These are phyloP conservation scores for Synodontis membranacea DNA, from an alignment of 2,113 vertebrate genomes.

Conservation along the genomic window DNA sequence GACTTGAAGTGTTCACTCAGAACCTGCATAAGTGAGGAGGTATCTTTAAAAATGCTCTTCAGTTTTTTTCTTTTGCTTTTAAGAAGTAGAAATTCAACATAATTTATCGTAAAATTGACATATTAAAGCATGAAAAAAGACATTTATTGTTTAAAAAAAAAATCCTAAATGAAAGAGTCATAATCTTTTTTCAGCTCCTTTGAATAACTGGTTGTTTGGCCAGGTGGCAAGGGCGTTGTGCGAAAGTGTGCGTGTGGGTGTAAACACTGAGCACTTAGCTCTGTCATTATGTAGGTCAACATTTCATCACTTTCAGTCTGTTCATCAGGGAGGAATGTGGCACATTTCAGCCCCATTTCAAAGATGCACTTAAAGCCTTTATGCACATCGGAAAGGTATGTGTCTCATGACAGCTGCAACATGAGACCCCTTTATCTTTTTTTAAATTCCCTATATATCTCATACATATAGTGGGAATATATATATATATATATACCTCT, in stretches of 20 bases:
- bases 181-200: neutral
- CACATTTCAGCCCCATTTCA: constrained; percentile 37
- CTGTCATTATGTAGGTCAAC: constrained; percentile 53
- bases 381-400: constrained; percentile 82
- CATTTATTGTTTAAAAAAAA: neutral
- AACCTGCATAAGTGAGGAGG: neutral
- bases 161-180: neutral
- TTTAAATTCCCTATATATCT: neutral
- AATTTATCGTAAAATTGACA: neutral
- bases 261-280: constrained; percentile 51
- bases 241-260: constrained; percentile 45
- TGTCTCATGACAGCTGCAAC: constrained; percentile 69
- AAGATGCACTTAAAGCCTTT: constrained; percentile 30
- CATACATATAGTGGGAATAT: no score
- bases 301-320: constrained; percentile 55
- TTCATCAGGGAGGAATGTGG: constrained; percentile 54
- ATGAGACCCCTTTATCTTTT: neutral
- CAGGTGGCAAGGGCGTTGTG: constrained; percentile 49
- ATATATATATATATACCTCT: no score
- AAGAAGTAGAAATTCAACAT: neutral
- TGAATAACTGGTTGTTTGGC: constrained; percentile 41
- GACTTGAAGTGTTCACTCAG: neutral
- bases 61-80: neutral
- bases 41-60: neutral
- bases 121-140: neutral